Conservation (phyloP, 1,140 invertebrate genomes). For the Procambarus clarkii region DNA sequence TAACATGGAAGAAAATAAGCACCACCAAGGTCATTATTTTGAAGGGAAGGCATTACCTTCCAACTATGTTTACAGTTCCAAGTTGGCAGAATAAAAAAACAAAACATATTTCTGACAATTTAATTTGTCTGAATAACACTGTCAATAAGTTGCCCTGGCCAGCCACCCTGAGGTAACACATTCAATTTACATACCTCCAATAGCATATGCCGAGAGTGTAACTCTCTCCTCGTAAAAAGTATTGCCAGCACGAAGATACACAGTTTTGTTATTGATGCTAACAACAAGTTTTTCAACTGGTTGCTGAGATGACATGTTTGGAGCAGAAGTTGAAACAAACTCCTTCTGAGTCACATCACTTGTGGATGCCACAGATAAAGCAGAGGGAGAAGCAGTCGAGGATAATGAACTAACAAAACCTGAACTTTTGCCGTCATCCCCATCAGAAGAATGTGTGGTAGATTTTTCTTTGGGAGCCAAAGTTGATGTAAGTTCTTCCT, state of each 20-base stretch:
- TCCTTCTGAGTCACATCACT: background rate
- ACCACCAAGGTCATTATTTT: too few relatives aligned
- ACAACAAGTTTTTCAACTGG: constrained; percentile 78
- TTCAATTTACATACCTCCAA: constrained; percentile 43
- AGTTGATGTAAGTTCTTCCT: background rate
- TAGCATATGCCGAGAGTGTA: constrained; percentile 53
- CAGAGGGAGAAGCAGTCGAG: background rate
- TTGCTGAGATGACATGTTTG: constrained; percentile 87
- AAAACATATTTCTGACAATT: too few relatives aligned
- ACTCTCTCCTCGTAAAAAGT: constrained; percentile 48
- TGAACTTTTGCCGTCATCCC: background rate
- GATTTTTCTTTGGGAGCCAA: background rate
- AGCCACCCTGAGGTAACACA: too few relatives aligned
- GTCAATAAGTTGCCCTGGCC: too few relatives aligned
- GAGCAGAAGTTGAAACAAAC: constrained; percentile 75
- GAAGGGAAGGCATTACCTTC: too few relatives aligned
- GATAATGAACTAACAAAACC: background rate
- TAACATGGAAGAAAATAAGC: too few relatives aligned
- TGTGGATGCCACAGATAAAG: background rate
- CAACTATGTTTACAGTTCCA: too few relatives aligned
- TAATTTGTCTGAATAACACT: too few relatives aligned
- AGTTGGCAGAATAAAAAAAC: too few relatives aligned
- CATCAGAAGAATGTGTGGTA: background rate
- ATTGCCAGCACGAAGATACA: constrained; percentile 15
- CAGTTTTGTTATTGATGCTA: constrained; percentile 42